A percentile compares a stretch with the other conserved stretches of the same genome.
These are phyloP conservation scores for Orussus abietinus DNA, from an alignment of 1,140 invertebrate species.

Conservation along the genomic window DNA sequence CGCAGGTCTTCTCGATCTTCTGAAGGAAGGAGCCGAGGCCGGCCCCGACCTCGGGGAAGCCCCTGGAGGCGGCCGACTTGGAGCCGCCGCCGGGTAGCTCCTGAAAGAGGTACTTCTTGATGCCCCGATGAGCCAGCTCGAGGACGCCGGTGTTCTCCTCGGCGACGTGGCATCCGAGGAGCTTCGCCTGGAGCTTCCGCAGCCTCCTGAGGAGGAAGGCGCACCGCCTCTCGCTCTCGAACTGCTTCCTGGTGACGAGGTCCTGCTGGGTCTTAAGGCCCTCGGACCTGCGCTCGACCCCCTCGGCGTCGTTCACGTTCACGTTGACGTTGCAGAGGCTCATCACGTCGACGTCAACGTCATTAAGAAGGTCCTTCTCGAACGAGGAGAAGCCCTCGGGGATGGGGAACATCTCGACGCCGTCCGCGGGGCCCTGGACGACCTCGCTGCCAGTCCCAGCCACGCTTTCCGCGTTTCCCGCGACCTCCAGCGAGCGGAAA, in stretches of 20 bases:
- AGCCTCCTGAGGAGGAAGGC: slow-evolving; percentile 70
- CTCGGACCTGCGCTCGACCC: slow-evolving; percentile 29
- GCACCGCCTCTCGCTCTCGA: slow-evolving; percentile 62
- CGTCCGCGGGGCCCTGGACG: slow-evolving; percentile 37
- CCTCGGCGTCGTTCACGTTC: slow-evolving; percentile 38
- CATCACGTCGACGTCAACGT: slow-evolving; percentile 59
- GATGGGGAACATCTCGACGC: slow-evolving; percentile 59
- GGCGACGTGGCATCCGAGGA: slow-evolving; percentile 69
- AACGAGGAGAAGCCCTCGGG: slow-evolving; percentile 54
- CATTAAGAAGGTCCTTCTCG: slow-evolving; percentile 56
- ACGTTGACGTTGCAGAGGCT: slow-evolving; percentile 57
- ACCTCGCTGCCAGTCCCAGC: slow-evolving; percentile 15
- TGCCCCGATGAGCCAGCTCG: slow-evolving; percentile 62
- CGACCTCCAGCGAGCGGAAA: slow-evolving; percentile 63
- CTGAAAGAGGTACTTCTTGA: slow-evolving; percentile 46
- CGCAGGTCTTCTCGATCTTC: slow-evolving; percentile 44
- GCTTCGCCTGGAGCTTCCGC: slow-evolving; percentile 68
- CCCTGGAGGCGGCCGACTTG: slow-evolving; percentile 28
- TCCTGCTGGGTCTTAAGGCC: slow-evolving; percentile 44
- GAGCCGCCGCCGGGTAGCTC: slow-evolving; percentile 42
- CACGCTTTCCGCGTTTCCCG: slow-evolving; percentile 39
- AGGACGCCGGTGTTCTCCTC: slow-evolving; percentile 71
- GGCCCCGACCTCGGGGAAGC: slow-evolving; percentile 36
- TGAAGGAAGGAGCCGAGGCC: slow-evolving; percentile 41
- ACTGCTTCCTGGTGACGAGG: slow-evolving; percentile 57